Conservation (phyloP, 2,888 invertebrate genomes). For the Phalera bucephala region DNA sequence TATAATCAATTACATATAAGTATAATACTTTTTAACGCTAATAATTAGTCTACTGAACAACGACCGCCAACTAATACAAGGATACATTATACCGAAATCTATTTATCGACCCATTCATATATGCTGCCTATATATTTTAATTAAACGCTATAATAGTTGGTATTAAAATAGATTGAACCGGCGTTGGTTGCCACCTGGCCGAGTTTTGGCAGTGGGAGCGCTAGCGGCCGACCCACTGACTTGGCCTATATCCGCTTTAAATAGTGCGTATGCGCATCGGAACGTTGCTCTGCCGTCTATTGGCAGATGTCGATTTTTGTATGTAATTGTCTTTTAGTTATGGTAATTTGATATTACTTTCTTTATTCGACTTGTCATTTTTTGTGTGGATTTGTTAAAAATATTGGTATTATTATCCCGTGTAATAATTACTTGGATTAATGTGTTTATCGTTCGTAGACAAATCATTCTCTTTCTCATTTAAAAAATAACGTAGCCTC, state of each 20-base stretch:
- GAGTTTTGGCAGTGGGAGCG: constrained; percentile 41
- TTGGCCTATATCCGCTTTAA: constrained; percentile 58
- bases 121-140: constrained; percentile 11
- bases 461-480: too few relatives aligned
- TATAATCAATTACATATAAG: too few relatives aligned
- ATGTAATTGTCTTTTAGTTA: constrained; percentile 29
- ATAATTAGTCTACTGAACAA: too few relatives aligned
- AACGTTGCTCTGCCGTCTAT: constrained; percentile 18
- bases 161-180: constrained; percentile 35
- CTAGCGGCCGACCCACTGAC: constrained; percentile 55
- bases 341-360: constrained; percentile 25
- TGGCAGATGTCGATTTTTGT: constrained; percentile 43
- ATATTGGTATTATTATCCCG: too few relatives aligned
- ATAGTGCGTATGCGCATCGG: constrained; percentile 52
- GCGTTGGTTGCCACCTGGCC: constrained; percentile 50
- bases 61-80: too few relatives aligned
- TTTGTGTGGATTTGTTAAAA: too few relatives aligned
- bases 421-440: too few relatives aligned
- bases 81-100: too few relatives aligned
- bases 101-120: constrained; percentile 15
- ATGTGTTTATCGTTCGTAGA: too few relatives aligned
- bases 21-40: too few relatives aligned
- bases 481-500: too few relatives aligned
- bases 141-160: constrained; percentile 19
- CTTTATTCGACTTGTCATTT: neutral